Base-by-base conservation (phyloP, 2,113 vertebrate species). In the Bostrychus sinensis region DNA sequence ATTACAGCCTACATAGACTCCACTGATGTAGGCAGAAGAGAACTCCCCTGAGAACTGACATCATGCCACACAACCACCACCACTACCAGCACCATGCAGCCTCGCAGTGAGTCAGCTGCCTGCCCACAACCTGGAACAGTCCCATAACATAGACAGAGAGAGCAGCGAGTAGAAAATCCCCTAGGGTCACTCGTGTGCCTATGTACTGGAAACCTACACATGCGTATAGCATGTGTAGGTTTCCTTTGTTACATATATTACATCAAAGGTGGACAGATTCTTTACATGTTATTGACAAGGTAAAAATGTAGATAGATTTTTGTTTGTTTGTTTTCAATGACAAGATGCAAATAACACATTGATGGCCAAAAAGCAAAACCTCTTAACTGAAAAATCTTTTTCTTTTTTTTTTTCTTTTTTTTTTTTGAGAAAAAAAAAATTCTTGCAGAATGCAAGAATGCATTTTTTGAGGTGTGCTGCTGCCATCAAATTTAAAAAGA, bases 71-170 rank as follows among this genome's bases (percentile, higher is more conserved):
- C 83, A 48, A 48, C 12, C 45, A 84, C 70, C 81, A 83, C 75
- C 66, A 64, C 67, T 26, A 69, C 26, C 78, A 55, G 58, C 56
- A 61, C 26, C 77, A 57, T 56, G 72, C 67, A 84, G 70, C 70
- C 71, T 65, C 63, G 62, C 72, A 70, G 75, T 87, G 86, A 87
- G 86, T 89, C 86, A 84, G 80, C 79, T 79, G 72, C 78, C 74
- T 76, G 78, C 82, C 70, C 83, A 80, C 81, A 87, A 86, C 81
- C 81, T 82, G 77, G 74, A 80, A 14, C 73, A 62, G 66, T 84
- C 83, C 75, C 77, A 80, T 76, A 82, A 69, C 79, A 74, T 70
- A 78, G 62, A 76, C 73, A 71, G 62, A 74, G 73, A 78, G 73
- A 67, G 79, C 78, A 86, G 75, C 45, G 37, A 80, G 72, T 63